Evolutionary conservation across 2,113 vertebrate species (phyloP).

Genomic region (Xiphorhynchus elegans): DNA sequence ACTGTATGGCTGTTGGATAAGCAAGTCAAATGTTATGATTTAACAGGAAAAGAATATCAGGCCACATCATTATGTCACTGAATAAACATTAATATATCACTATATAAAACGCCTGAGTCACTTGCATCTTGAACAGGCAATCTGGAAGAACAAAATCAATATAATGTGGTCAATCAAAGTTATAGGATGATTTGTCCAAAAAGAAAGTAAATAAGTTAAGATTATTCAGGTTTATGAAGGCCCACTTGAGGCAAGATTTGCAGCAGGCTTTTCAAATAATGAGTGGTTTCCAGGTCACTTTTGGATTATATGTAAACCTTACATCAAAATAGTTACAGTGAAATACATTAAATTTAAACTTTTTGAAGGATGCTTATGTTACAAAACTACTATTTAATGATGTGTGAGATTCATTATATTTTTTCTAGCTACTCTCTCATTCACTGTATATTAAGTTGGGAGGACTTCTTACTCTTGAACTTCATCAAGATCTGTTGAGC

Average conservation of each 20-base stretch:
- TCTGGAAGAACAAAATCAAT: background rate
- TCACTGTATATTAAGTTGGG: background rate
- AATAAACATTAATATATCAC: background rate
- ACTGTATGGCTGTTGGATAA: background rate
- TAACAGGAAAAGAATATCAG: background rate
- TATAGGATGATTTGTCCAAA: background rate
- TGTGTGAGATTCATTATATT: background rate
- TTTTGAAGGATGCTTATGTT: background rate
- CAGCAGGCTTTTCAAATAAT: background rate
- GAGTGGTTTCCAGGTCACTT: background rate
- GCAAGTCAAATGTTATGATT: background rate
- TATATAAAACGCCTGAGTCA: background rate
- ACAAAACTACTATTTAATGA: background rate
- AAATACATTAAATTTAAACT: background rate
- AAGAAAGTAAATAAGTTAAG: background rate
- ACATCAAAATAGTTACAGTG: background rate
- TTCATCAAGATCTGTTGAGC: background rate
- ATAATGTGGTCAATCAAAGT: background rate
- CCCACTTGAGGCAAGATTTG: background rate
- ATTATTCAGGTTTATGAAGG: background rate
- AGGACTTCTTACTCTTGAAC: background rate
- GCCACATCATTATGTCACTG: background rate
- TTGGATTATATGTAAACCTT: background rate
- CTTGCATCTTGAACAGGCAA: background rate
- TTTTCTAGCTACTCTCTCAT: background rate